phyloP scores from a whole-genome alignment of 2,888 invertebrate species.

The Cerastis leucographa region DNA sequence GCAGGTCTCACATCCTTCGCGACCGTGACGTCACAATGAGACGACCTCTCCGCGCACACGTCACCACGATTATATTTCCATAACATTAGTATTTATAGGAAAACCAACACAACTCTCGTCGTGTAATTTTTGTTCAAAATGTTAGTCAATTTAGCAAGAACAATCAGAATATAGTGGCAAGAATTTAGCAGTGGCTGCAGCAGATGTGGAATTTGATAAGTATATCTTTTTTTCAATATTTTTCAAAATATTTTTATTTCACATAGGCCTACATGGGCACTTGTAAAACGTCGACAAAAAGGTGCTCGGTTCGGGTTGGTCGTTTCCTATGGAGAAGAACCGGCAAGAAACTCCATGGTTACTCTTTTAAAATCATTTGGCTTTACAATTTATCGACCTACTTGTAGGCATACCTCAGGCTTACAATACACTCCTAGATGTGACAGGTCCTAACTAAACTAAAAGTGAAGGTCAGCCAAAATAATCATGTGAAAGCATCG shows the following conservation, averaged over 20 bases:
- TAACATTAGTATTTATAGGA: conserved; percentile 39
- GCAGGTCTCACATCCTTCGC: conserved; percentile 36
- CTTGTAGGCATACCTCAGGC: no score
- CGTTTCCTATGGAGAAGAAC: no score
- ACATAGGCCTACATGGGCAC: no score
- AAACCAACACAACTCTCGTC: conserved; percentile 4
- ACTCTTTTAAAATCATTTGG: no score
- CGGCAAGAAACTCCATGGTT: no score
- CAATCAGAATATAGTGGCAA: not conserved
- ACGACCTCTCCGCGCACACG: conserved; percentile 41
- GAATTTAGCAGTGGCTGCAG: not conserved
- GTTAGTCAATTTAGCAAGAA: not conserved
- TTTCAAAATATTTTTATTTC: no score
- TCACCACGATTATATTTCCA: conserved; percentile 46
- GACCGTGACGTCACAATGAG: conserved; percentile 42
- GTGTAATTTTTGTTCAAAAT: not conserved
- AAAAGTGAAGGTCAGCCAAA: not conserved
- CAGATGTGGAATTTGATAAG: no score
- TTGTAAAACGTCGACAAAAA: no score
- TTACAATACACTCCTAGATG: not conserved
- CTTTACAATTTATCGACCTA: no score
- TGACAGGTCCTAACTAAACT: not conserved
- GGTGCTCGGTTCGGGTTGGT: no score
- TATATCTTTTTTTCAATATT: no score
- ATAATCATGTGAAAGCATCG: not conserved